Evolutionary conservation across 2,797 vertebrate genomes (phyloP), one percentile per base, ranked within the genome.

Genomic region (Cichlasoma orientale): DNA sequence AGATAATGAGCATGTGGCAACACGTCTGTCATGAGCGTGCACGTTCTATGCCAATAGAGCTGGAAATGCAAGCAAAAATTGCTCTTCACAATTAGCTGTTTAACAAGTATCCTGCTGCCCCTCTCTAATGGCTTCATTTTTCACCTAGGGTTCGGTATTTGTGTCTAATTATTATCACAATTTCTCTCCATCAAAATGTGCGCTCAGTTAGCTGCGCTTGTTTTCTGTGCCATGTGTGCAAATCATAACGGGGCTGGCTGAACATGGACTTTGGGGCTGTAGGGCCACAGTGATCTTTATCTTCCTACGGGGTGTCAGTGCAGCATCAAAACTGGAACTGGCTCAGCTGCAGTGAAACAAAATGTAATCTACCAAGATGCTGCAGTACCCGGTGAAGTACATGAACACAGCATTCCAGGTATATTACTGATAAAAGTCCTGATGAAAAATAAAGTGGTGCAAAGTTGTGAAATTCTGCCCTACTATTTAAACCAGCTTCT

Each of bases 111-210:
- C 56, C 25, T 36, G 55, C 31, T 61, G 57, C 1, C 63, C 16
- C 3, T 19, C n/a, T 71, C 13, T 74, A 72, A 78, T 74, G 53
- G 53, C 52, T 76, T 74, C 71, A 80, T 84, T 72, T 85, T 71
- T 86, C 57, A 71, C 54, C 47, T 21, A 18, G 33, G 27, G 18
- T 50, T 29, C 1, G 2, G 41, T 68, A 68, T 68, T 50, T 68
- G 25, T 50, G 50, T 68, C 61, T 47, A 68, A 68, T 68, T 68
- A 50, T 19, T 18, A 3, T 19, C 1, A 12, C 44, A 68, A 68
- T 68, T 68, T 50, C 63, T 13, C 25, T 13, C 25, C 44, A 68
- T 68, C 12, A 68, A 68, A 68, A 13, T 68, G 18, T 68, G 41
- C 27, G 63, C 63, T 68, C 44, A n/a, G 25, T 25, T 68, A 29